Base-by-base conservation (phyloP, 2,888 invertebrate genomes). In the Zele albiditarsus region DNA sequence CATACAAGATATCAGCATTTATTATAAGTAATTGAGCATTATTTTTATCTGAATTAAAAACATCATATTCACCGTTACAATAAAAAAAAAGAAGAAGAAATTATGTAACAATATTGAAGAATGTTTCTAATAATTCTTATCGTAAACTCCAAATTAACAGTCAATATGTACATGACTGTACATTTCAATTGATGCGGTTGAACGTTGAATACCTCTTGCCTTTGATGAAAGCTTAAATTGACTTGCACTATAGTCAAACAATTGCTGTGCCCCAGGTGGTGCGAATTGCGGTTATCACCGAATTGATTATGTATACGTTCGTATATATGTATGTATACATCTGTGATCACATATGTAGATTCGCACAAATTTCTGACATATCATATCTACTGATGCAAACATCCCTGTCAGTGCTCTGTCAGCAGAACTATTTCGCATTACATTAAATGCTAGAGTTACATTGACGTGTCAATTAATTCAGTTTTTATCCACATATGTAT, bases 221-320 rank as follows among this genome's bases (percentile, higher is more conserved):
- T 23, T 20, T 6, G n/a, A 53, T 53, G 20, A 20, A 3, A 53
- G 25, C 25, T 25, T n/a, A 23, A 20, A 57, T 58, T 20, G 16
- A 49, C 49, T 20, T 20, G 68, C 49, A 33, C 12, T 38, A 2
- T 2, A 38, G 33, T 58, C 57, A 53, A 70, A 58, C 53, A 66
- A 71, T 71, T 71, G 38, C 65, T 31, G 16, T 31, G 65, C 60
- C 58, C 57, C 74, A 71, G 71, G 57, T 75, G 74, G 25, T 31
- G 66, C 33, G n/a, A 23, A 71, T 38, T 65, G 33, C 42, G 60
- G 20, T 70, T 70, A 57, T 66, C 42, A 31, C n/a, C 79, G 74
- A 79, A 80, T 75, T 73, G 72, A 77, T 78, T 76, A 78, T 78
- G 81, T 67, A 25, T 38, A 28, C 20, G 20, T 20, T 5, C 10